A percentile compares a stretch with the other conserved stretches of the same genome.
Conservation (phyloP, 2,113 vertebrate genomes). For the Brachyhypopomus gauderio region DNA sequence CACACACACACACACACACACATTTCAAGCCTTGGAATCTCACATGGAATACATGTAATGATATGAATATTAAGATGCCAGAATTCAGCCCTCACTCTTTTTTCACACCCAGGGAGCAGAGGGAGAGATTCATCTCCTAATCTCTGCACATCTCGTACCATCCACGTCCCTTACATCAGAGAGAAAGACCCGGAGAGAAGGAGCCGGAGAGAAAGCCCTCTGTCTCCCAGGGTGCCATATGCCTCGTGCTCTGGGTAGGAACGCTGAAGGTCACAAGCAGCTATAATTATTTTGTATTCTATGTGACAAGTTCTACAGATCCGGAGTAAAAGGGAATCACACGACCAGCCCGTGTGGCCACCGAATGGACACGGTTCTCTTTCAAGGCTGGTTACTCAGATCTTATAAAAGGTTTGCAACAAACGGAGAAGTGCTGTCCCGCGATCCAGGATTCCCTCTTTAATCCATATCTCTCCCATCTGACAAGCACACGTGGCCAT, state of each 20-base stretch:
- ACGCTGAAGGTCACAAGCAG: too few relatives aligned
- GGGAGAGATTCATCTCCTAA: constrained; percentile 30
- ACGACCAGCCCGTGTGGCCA: neutral
- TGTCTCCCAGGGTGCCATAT: too few relatives aligned
- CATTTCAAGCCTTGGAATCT: neutral
- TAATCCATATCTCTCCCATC: too few relatives aligned
- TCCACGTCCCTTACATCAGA: constrained; percentile 3
- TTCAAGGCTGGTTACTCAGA: neutral
- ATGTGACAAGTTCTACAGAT: neutral
- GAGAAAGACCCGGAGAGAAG: constrained; percentile 8
- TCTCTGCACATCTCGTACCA: neutral
- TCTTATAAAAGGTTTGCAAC: neutral
- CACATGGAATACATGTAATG: neutral
- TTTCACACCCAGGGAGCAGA: neutral
- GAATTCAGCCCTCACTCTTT: neutral
- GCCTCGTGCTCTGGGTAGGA: too few relatives aligned
- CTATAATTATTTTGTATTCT: neutral
- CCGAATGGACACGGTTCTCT: neutral
- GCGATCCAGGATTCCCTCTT: neutral
- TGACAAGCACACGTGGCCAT: neutral
- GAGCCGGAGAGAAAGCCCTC: neutral
- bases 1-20: constrained; percentile 4
- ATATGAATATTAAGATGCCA: constrained; percentile 23
- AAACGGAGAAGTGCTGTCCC: neutral
- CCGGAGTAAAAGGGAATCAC: neutral